Conservation (phyloP, 2,888 invertebrate genomes). For the Drosophila phalerata region DNA sequence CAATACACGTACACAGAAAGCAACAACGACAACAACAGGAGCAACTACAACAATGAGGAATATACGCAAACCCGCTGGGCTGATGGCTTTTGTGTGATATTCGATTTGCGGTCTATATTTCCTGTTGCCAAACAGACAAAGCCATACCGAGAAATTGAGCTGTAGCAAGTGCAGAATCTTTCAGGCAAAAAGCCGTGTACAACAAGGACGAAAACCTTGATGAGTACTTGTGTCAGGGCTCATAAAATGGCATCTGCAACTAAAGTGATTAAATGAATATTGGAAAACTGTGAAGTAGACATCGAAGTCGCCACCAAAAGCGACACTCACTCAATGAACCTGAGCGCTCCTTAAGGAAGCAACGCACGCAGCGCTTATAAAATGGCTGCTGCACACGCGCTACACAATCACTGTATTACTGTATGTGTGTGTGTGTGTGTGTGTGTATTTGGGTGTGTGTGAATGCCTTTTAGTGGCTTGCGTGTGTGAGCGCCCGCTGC, state of each 20-base stretch:
- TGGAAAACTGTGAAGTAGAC: conserved; percentile 31
- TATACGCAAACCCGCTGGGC: conserved; percentile 52
- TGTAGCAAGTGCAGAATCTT: conserved; percentile 22
- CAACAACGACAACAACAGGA: not conserved
- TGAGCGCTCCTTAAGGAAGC: conserved; percentile 51
- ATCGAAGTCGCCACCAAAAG: conserved; percentile 17
- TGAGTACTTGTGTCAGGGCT: conserved; percentile 7
- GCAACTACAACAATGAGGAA: conserved; percentile 28
- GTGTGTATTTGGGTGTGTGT: conserved; percentile 19
- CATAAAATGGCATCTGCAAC: conserved; percentile 54
- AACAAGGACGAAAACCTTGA: conserved; percentile 8
- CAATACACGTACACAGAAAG: conserved; percentile 57
- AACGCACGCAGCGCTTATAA: conserved; percentile 62
- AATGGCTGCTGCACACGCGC: conserved; percentile 47
- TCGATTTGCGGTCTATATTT: conserved; percentile 71
- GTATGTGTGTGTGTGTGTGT: conserved; percentile 14
- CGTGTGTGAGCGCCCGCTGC: conserved; percentile 46
- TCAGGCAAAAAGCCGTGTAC: not conserved
- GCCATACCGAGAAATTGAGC: conserved; percentile 46
- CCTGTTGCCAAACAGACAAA: conserved; percentile 43
- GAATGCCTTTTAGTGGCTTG: conserved; percentile 20
- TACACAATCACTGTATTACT: conserved; percentile 38
- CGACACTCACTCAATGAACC: conserved; percentile 28
- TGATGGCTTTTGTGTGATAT: conserved; percentile 67
- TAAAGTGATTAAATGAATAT: conserved; percentile 76